Base-by-base conservation (phyloP, 2,113 vertebrate genomes). In the Sceloporus undulatus region DNA sequence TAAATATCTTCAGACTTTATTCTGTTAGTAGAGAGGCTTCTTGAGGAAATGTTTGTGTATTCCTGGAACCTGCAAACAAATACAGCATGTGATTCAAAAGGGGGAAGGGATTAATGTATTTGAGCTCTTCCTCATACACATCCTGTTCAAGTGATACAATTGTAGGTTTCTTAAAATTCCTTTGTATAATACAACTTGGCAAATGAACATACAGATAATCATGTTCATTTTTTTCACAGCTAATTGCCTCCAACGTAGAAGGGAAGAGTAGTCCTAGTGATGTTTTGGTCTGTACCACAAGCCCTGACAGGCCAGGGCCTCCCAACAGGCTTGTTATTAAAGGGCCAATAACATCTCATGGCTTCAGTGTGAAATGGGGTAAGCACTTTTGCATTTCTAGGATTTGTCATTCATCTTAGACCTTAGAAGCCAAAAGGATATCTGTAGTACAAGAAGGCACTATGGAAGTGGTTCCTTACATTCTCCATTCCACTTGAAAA, bases 321-420 rank as follows among this genome's bases (percentile, higher is more conserved):
- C 99, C 99, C 0, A 96, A 97, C 85, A 96, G 97, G 88, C 98
- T 98, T 0, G 90, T 97, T 62, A 90, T 98, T 86, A 97, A 96
- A 68, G 97, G 96, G 4, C 95, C 97, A 0, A 27, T 98, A 70
- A 98, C 98, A 27, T 96, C 98, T 76, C 97, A 98, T 21, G 96
- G 98, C 95, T 98, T 99, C 6, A 97, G 96, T 5, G 97, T 99
- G 90, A 97, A 98, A 87, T 99, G 99, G 99, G 98, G 99, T 99
- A 98, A 85, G 97, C 76, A 18, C n/a, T n/a, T 42, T 5, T 25
- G 0, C 85, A 25, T 65, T 88, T 48, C 25, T 76, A n/a, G 21
- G 42, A n/a, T 42, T 25, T 77, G 75, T 25, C n/a, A 29, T 79
- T 34, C 68, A 10, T 40, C 65, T 68, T 40, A 70, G 10, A 70